Conservation (phyloP, 1,140 invertebrate genomes). For the Eupeodes corollae region DNA sequence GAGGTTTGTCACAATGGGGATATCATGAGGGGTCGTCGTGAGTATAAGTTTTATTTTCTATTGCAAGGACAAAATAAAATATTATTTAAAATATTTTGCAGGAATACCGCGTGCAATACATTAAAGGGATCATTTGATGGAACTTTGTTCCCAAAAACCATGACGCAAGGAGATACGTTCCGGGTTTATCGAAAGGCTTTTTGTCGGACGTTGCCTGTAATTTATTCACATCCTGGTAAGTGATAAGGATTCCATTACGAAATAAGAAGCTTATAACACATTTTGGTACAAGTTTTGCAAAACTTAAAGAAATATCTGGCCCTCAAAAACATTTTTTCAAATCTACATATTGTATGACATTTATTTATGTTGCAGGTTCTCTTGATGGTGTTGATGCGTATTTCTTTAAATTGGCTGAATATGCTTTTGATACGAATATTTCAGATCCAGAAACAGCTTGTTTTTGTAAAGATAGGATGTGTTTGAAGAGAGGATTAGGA, state of each 20-base stretch:
- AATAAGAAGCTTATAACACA: no score
- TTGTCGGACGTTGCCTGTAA: slow-evolving; percentile 50
- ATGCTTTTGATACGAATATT: slow-evolving; percentile 43
- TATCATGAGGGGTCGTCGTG: slow-evolving; percentile 36
- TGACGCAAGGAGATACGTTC: slow-evolving; percentile 43
- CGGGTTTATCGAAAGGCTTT: slow-evolving; percentile 54
- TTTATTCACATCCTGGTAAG: slow-evolving; percentile 30
- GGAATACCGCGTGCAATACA: slow-evolving; percentile 44
- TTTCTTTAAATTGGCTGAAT: slow-evolving; percentile 39
- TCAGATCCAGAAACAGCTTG: slow-evolving; percentile 21
- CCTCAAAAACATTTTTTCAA: no score
- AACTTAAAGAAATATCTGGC: no score
- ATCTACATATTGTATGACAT: no score
- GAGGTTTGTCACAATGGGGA: slow-evolving; percentile 49
- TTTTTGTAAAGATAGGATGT: slow-evolving; percentile 47
- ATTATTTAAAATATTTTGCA: slow-evolving; percentile 1
- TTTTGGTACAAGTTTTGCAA: no score
- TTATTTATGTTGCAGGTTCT: neutral
- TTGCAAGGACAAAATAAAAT: neutral
- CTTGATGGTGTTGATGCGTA: slow-evolving; percentile 25
- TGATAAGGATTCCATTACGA: neutral
- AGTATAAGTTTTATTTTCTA: neutral
- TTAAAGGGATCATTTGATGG: slow-evolving; percentile 51
- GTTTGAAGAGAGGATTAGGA: slow-evolving; percentile 50
- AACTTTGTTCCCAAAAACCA: slow-evolving; percentile 43